These are phyloP conservation scores for Taeniopygia guttata DNA, from an alignment of 2,797 vertebrate species.

Conservation along the genomic window DNA sequence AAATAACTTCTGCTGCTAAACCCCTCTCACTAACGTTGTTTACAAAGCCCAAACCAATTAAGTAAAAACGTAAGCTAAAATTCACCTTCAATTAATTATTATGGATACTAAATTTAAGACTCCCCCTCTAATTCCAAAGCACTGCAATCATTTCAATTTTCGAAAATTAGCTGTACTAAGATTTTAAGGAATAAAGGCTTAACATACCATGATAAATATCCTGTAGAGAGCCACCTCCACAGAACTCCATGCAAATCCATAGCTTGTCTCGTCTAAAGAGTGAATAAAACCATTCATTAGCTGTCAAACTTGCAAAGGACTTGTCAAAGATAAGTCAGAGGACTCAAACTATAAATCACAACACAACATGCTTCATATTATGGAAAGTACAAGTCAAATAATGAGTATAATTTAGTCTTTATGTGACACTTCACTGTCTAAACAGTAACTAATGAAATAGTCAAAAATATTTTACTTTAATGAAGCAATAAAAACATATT, in stretches of 20 bases:
- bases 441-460: not conserved
- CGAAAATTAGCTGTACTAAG: not conserved
- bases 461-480: not conserved
- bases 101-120: not conserved
- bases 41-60: not conserved
- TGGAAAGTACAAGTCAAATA: not conserved
- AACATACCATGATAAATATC: constrained; percentile 95
- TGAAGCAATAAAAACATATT: not conserved
- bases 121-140: not conserved
- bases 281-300: constrained; percentile 48
- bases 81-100: not conserved
- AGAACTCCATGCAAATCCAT: constrained; percentile 99
- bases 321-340: not conserved
- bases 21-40: not conserved
- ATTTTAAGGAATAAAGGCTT: constrained; percentile 23
- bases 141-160: not conserved
- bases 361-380: not conserved
- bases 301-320: not conserved
- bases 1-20: not conserved
- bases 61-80: not conserved
- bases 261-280: constrained; percentile 93
- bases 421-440: not conserved
- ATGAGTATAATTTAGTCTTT: not conserved
- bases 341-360: not conserved
- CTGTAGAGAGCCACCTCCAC: constrained; percentile 96